Evolutionary conservation across 1,140 invertebrate species (phyloP).

Genomic region (Holcopasites calliopsidis): DNA sequence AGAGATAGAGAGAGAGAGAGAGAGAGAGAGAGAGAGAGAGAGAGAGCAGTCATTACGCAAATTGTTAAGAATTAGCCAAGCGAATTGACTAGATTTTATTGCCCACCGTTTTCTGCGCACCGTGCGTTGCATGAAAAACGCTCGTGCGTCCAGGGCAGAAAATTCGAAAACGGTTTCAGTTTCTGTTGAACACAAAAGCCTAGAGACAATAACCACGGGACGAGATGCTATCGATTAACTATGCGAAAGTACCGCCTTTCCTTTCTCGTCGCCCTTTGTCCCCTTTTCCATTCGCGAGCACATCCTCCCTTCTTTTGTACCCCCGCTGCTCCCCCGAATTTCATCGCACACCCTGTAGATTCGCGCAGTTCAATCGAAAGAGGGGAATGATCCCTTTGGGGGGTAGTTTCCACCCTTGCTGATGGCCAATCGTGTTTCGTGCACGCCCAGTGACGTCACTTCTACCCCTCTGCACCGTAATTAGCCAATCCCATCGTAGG

Average conservation of each 20-base stretch:
- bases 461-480: conserved; percentile 60
- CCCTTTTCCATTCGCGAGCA: neutral
- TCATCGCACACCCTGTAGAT: conserved; percentile 8
- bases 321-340: neutral
- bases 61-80: too few species aligned
- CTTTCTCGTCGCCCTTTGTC: conserved; percentile 38
- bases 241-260: conserved; percentile 50
- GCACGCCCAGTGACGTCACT: conserved; percentile 74
- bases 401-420: conserved; percentile 35
- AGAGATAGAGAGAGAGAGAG: too few species aligned
- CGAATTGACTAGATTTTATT: too few species aligned
- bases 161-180: conserved; percentile 12
- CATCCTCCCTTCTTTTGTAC: neutral
- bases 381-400: conserved; percentile 12
- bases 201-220: conserved; percentile 17
- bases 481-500: conserved; percentile 73
- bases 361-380: neutral
- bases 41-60: too few species aligned
- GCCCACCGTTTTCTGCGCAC: neutral
- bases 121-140: neutral
- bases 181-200: conserved; percentile 10
- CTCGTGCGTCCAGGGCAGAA: neutral
- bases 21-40: too few species aligned
- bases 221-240: conserved; percentile 59
- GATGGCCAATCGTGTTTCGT: conserved; percentile 67